A percentile compares a stretch with the other conserved stretches of the same genome.
phyloP scores from a whole-genome alignment of 2,113 vertebrate species.

The Uria aalge region DNA sequence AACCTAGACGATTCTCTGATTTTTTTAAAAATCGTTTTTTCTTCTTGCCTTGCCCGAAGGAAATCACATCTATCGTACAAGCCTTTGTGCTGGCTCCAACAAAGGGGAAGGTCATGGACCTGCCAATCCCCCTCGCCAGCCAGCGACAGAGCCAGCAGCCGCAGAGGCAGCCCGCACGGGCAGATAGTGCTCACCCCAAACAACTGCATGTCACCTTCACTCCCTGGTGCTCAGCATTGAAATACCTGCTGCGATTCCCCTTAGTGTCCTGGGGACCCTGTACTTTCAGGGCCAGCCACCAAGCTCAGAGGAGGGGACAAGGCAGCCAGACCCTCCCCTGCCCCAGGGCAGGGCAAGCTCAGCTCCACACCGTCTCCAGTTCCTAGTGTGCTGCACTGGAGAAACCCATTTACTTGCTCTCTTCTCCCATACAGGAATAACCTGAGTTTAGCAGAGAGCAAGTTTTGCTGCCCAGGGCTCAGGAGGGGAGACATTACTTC shows the following conservation, averaged over 20 bases:
- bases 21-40: neutral
- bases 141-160: accelerated
- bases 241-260: neutral
- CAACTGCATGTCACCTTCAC: accelerated
- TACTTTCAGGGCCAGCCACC: neutral
- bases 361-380: neutral
- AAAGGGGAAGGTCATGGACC: neutral
- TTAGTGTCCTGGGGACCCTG: no score
- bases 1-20: neutral
- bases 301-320: neutral
- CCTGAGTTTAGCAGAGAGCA: neutral
- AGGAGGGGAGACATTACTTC: neutral
- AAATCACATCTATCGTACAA: neutral
- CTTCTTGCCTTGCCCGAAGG: neutral
- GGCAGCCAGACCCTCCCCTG: neutral
- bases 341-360: neutral
- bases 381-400: neutral
- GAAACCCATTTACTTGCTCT: neutral
- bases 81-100: neutral
- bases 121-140: neutral
- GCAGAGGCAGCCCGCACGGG: accelerated
- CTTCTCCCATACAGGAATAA: neutral
- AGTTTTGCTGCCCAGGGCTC: neutral
- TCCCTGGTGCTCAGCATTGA: neutral
- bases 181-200: neutral